Base-by-base conservation (phyloP, 2,888 invertebrate genomes). In the Anthophora plumipes region DNA sequence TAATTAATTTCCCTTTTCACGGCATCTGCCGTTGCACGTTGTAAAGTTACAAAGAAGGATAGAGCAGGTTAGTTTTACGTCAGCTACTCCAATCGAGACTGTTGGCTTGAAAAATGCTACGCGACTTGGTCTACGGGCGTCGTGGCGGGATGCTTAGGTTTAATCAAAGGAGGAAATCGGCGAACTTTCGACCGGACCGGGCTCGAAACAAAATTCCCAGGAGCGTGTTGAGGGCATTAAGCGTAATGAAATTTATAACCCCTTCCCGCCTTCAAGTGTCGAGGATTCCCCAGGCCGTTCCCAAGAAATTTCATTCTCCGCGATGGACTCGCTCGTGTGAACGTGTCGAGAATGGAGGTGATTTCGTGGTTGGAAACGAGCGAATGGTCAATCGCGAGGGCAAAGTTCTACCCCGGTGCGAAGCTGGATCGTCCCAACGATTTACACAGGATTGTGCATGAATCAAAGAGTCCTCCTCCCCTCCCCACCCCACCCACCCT, bases 251-350 rank as follows among this genome's bases (percentile, higher is more conserved):
- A 55, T 63, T 43, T n/a, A 20, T 31, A 1, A n/a, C n/a, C n/a
- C 7, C 37, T 12, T 11, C 22, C 12, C 14, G n/a, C 17, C 39
- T 41, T 20, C 66, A 48, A 39, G 22, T 50, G 73, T 48, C 22
- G 37, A 20, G 55, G 48, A 73, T 70, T 61, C 70, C 52, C n/a
- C n/a, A 14, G 22, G 17, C 25, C 39, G 55, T 50, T 50, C 4
- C 31, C 39, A 14, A 50, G 67, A 67, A 57, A 73, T 67, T 73
- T 67, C 66, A 73, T 67, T 73, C 4, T 67, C 73, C 67, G 57
- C 20, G 14, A 25, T 31, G 41, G 50, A 7, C 41, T 52, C 67
- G 66, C 12, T n/a, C n/a, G n/a, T n/a, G 52, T 9, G 17, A 22
- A 67, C 73, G 73, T 50, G 72, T 55, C 37, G 50, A 8, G 68